Evolutionary conservation across 2,797 vertebrate genomes (phyloP).

Genomic region (Hipposideros larvatus): DNA sequence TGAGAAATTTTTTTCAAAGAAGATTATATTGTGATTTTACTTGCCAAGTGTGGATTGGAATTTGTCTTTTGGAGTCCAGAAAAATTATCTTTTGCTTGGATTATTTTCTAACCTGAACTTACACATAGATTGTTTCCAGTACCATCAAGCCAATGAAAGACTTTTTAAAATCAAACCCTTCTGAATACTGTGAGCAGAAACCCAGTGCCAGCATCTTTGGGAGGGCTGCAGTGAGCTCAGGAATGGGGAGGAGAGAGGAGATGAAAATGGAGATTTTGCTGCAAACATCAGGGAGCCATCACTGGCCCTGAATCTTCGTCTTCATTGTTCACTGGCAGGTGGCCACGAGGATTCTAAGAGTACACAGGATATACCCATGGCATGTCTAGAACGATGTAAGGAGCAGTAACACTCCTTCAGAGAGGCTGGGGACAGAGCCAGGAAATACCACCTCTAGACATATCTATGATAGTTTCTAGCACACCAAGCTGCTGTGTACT

Average conservation of each 20-base stretch:
- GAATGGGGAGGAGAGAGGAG: too few species aligned
- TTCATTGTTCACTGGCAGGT: neutral
- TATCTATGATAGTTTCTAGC: neutral
- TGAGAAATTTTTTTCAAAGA: neutral
- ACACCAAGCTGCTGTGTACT: neutral
- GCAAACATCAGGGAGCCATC: neutral
- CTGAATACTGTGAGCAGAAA: neutral
- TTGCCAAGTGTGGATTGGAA: neutral
- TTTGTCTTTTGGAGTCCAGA: neutral
- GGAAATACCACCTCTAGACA: neutral
- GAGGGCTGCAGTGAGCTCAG: rapidly evolving
- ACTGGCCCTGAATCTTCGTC: neutral
- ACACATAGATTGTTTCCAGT: neutral
- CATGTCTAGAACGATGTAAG: neutral
- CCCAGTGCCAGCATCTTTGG: rapidly evolving
- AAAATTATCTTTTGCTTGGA: neutral
- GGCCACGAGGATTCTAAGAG: neutral
- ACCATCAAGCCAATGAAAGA: neutral
- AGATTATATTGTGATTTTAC: neutral
- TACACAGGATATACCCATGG: neutral
- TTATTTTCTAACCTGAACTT: neutral
- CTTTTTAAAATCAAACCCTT: neutral
- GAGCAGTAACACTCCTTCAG: neutral
- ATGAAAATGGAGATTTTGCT: neutral
- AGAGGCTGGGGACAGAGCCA: neutral